Percentiles rank a stretch among this genome's conserved stretches.
These are phyloP conservation scores for Bunonema sp. DNA, from an alignment of 2,888 invertebrate species.

Conservation along the genomic window DNA sequence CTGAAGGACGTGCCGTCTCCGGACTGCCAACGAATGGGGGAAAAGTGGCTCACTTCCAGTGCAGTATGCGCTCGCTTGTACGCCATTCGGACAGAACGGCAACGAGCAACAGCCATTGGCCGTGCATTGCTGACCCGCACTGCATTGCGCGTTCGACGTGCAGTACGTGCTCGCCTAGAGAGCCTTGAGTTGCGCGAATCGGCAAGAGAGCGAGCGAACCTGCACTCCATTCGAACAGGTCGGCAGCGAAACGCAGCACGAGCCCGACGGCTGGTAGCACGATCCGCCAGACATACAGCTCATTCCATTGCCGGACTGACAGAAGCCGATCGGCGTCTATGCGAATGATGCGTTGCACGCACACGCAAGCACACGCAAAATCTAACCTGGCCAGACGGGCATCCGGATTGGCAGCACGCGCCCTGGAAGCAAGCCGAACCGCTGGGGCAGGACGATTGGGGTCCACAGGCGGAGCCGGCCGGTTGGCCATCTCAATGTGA, in stretches of 20 bases:
- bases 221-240: too few species aligned
- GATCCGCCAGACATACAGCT: too few species aligned
- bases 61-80: slow-evolving; percentile 14
- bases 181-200: too few species aligned
- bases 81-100: slow-evolving; percentile 37
- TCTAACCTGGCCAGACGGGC: slow-evolving; percentile 21
- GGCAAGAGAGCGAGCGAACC: too few species aligned
- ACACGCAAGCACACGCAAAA: too few species aligned
- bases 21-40: slow-evolving; percentile 2
- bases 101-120: slow-evolving; percentile 40
- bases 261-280: too few species aligned
- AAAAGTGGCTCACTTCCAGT: slow-evolving; percentile 3
- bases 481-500: slow-evolving; percentile 20
- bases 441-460: slow-evolving; percentile 10
- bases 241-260: too few species aligned
- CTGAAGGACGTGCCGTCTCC: not conserved
- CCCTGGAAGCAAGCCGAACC: slow-evolving; percentile 29
- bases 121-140: slow-evolving; percentile 31
- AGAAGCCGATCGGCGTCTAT: slow-evolving; percentile 10
- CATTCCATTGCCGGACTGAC: slow-evolving; percentile 5
- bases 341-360: too few species aligned
- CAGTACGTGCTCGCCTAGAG: slow-evolving; percentile 4
- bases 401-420: slow-evolving; percentile 31
- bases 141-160: slow-evolving; percentile 17
- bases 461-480: slow-evolving; percentile 10